A percentile compares a stretch with the other conserved stretches of the same genome.
These are phyloP conservation scores for Habrosyne pyritoides DNA, from an alignment of 2,888 invertebrate genomes.

Conservation along the genomic window DNA sequence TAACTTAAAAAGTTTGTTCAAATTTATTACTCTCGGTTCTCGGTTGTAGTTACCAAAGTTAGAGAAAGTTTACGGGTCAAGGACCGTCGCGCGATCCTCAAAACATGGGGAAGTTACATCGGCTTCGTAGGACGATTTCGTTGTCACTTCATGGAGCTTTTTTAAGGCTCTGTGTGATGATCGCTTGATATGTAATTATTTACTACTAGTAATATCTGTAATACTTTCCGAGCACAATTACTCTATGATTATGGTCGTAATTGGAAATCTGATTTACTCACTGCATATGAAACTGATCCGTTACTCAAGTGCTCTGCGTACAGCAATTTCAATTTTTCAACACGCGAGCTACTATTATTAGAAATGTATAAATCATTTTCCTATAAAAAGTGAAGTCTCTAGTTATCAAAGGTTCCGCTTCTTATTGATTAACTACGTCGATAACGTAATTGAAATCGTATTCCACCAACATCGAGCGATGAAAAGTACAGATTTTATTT, in stretches of 20 bases:
- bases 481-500: neutral
- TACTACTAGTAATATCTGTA: neutral
- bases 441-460: neutral
- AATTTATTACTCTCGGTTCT: constrained; percentile 58
- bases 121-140: constrained; percentile 13
- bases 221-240: neutral
- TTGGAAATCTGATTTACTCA: neutral
- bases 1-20: constrained; percentile 49
- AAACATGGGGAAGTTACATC: constrained; percentile 50
- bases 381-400: neutral
- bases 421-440: neutral
- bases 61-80: constrained; percentile 67
- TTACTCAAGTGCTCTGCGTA: neutral
- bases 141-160: no score
- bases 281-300: neutral
- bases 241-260: neutral
- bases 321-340: neutral
- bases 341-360: neutral
- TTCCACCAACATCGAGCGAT: neutral
- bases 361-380: neutral
- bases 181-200: neutral
- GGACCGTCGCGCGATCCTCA: constrained; percentile 50
- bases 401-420: neutral
- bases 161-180: no score
- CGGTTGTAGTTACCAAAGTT: constrained; percentile 44